Evolutionary conservation across 2,888 invertebrate species (phyloP).

Genomic region (Apoderus coryli): DNA sequence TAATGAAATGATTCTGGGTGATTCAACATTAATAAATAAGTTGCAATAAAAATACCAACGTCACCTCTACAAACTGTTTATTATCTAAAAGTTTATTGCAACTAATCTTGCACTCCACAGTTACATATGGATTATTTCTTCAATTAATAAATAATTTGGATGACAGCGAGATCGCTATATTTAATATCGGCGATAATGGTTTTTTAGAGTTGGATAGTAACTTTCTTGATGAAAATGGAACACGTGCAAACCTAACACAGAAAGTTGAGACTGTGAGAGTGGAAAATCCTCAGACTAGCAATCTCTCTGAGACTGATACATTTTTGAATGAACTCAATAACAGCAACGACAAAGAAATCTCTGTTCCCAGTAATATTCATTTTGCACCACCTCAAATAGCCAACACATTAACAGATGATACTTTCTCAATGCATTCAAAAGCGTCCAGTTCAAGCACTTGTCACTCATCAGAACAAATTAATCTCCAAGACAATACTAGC

Average conservation of each 20-base stretch:
- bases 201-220: slow-evolving; percentile 3
- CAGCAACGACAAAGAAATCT: slow-evolving; percentile 2
- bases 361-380: slow-evolving; percentile 1
- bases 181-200: slow-evolving; percentile 1
- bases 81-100: too few relatives aligned
- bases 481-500: too few relatives aligned
- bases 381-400: slow-evolving; percentile 1
- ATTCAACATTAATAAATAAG: slow-evolving; percentile 3
- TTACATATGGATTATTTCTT: too few relatives aligned
- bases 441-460: slow-evolving; percentile 2
- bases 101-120: too few relatives aligned
- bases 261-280: slow-evolving; percentile 3
- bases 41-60: too few relatives aligned
- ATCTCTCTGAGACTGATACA: slow-evolving; percentile 1
- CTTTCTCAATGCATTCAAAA: slow-evolving; percentile 2
- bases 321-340: slow-evolving; percentile 2
- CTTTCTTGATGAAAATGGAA: slow-evolving; percentile 3
- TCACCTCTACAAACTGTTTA: too few relatives aligned
- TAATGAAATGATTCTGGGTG: slow-evolving; percentile 1
- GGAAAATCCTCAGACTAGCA: not conserved
- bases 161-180: slow-evolving; percentile 1
- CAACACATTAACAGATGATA: not conserved
- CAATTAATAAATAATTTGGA: slow-evolving; percentile 1
- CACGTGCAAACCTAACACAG: not conserved
- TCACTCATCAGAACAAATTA: slow-evolving; percentile 1